Evolutionary conservation across 1,140 invertebrate species (phyloP), one percentile per base, ranked within the genome.

Genomic region (Hypsibius dujardini): DNA sequence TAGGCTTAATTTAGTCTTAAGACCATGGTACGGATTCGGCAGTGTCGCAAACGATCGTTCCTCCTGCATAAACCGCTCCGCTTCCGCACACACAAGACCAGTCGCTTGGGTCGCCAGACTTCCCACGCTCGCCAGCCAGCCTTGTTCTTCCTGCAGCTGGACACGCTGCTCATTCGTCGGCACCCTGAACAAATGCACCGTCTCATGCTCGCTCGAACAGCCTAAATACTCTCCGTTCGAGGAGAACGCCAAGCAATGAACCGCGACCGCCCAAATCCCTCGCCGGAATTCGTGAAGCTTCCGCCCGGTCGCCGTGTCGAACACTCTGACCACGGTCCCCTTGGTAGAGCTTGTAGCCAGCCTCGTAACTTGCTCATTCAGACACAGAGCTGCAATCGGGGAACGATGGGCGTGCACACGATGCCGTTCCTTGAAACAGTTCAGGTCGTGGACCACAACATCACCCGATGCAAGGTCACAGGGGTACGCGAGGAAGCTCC

Each of bases 1-100:
- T 28, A 28, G 28, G 28, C 28, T 28, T 28, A 28, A 28, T 28
- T 28, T 28, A n/a, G 50, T 56, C n/a, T 56, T 56, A 7, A 56
- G 50, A 12, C 50, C 50, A n/a, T 56, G 50, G n/a, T 56, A 56
- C 50, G 50, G 50, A 56, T 56, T 56, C 7, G 50, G 50, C 7
- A 56, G n/a, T 7, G 50, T 56, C 7, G 7, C 7, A n/a, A 56
- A 7, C 50, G 50, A 56, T n/a, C 50, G 7, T 56, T 56, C 50
- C n/a, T 56, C 50, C 50, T 56, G 50, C 50, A 56, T 56, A 56
- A 56, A 56, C 50, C 50, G 50, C n/a, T 56, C 50, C n/a, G 50
- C 50, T 56, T 56, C 7, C 50, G 50, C 7, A 56, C 7, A 56
- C 7, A 56, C 7, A 7, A 56, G n/a, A 56, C 50, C 50, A n/a